These are phyloP conservation scores for Caenorhabditis doughertyi DNA, from an alignment of 2,888 invertebrate species.

Conservation along the genomic window DNA sequence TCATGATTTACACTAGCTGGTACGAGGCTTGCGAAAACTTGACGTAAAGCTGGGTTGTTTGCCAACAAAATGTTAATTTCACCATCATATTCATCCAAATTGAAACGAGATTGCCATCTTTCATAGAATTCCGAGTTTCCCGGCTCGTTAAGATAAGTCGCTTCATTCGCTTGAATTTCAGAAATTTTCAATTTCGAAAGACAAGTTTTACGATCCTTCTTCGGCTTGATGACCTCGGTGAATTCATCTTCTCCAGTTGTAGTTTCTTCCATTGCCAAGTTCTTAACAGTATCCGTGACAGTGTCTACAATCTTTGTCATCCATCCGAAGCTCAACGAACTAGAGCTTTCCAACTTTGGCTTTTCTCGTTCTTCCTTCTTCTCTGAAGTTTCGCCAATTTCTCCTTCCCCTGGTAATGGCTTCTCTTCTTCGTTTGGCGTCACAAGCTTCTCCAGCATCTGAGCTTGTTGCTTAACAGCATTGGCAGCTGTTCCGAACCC, in stretches of 20 bases:
- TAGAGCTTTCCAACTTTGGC: constrained; percentile 26
- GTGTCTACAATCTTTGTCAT: constrained; percentile 70
- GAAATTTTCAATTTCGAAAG: constrained; percentile 58
- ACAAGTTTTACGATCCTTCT: constrained; percentile 68
- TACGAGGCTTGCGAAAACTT: constrained; percentile 87
- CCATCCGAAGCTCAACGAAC: constrained; percentile 74
- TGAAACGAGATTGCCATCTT: constrained; percentile 55
- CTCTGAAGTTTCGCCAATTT: background rate
- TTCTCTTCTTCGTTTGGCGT: constrained; percentile 70
- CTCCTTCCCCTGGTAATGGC: constrained; percentile 46
- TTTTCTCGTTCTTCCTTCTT: constrained; percentile 10
- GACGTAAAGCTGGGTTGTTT: constrained; percentile 86
- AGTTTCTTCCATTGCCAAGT: constrained; percentile 79
- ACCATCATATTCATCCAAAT: constrained; percentile 76
- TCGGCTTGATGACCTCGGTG: constrained; percentile 76
- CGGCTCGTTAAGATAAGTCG: constrained; percentile 72
- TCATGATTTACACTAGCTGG: constrained; percentile 86
- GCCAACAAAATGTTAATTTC: constrained; percentile 86
- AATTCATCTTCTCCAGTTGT: constrained; percentile 76
- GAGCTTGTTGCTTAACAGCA: constrained; percentile 78
- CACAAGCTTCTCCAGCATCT: constrained; percentile 78
- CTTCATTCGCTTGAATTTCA: constrained; percentile 74
- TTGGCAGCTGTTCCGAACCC: constrained; percentile 68
- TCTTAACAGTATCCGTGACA: constrained; percentile 77
- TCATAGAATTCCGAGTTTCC: constrained; percentile 61